Percentiles rank a stretch among this genome's conserved stretches.
Evolutionary conservation across 1,140 invertebrate species (phyloP).

Genomic region (Caenorhabditis remanei): DNA sequence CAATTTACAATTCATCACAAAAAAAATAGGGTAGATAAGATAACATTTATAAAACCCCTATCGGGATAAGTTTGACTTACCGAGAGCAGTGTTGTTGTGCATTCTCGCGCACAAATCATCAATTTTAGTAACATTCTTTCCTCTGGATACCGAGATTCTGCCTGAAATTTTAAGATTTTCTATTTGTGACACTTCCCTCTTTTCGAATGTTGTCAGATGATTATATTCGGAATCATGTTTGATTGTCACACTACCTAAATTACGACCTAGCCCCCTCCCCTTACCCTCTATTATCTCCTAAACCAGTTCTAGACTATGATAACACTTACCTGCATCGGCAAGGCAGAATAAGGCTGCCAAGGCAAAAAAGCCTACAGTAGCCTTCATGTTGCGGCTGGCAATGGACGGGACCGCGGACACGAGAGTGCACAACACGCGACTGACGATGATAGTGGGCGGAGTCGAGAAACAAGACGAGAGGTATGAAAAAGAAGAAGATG

Average conservation of each 20-base stretch:
- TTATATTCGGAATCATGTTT: too few species aligned
- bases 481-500: conserved; percentile 51
- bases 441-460: conserved; percentile 50
- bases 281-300: not conserved
- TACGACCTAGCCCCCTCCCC: not conserved
- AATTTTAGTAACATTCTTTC: conserved; percentile 62
- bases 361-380: conserved; percentile 49
- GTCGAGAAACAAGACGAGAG: conserved; percentile 45
- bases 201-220: not conserved
- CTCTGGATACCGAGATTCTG: conserved; percentile 64
- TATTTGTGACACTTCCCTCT: not conserved
- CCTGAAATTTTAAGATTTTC: conserved; percentile 54
- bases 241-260: not conserved
- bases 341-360: conserved; percentile 48
- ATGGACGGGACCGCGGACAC: conserved; percentile 55
- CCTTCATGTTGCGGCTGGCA: conserved; percentile 44
- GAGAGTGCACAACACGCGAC: conserved; percentile 47
- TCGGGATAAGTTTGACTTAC: not conserved
- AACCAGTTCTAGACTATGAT: not conserved
- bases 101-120: conserved; percentile 68
- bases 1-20: too few species aligned
- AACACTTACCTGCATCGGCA: conserved; percentile 39
- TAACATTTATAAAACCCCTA: not conserved
- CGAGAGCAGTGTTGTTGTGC: conserved; percentile 70
- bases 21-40: not conserved